Conservation (phyloP, 2,888 invertebrate species). For the Cosmorhoe ocellata region DNA sequence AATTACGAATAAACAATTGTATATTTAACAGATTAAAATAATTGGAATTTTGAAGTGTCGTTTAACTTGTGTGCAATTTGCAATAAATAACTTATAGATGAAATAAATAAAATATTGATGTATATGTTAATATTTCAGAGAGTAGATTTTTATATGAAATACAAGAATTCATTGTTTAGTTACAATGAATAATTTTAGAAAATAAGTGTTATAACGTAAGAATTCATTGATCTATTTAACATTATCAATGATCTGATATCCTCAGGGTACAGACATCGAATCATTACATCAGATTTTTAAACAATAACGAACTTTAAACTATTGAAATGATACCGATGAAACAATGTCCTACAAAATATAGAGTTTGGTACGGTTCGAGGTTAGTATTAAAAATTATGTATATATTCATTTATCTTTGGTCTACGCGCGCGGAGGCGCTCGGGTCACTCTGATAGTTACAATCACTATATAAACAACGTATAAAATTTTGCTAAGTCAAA, state of each 20-base stretch:
- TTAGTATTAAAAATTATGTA: slow-evolving; percentile 77
- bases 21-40: slow-evolving; percentile 31
- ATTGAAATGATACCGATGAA: slow-evolving; percentile 26
- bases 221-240: slow-evolving; percentile 13
- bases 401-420: slow-evolving; percentile 76
- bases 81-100: slow-evolving; percentile 6
- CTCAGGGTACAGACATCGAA: slow-evolving; percentile 2
- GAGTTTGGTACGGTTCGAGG: slow-evolving; percentile 80
- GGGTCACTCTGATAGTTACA: slow-evolving; percentile 70
- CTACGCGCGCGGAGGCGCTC: slow-evolving; percentile 69
- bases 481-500: slow-evolving; percentile 82
- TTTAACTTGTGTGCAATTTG: slow-evolving; percentile 22
- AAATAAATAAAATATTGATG: background rate
- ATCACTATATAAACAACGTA: slow-evolving; percentile 78
- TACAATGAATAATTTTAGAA: slow-evolving; percentile 13
- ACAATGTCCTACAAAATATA: slow-evolving; percentile 63
- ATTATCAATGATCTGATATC: slow-evolving; percentile 4
- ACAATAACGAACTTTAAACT: slow-evolving; percentile 23
- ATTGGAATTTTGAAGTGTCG: slow-evolving; percentile 38
- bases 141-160: background rate
- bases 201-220: slow-evolving; percentile 16
- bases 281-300: slow-evolving; percentile 12
- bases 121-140: background rate
- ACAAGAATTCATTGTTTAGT: slow-evolving; percentile 6
- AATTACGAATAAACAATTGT: slow-evolving; percentile 53